Evolutionary conservation across 2,888 invertebrate genomes (phyloP), one percentile per base, ranked within the genome.

Genomic region (Troglohyphantes excavatus): DNA sequence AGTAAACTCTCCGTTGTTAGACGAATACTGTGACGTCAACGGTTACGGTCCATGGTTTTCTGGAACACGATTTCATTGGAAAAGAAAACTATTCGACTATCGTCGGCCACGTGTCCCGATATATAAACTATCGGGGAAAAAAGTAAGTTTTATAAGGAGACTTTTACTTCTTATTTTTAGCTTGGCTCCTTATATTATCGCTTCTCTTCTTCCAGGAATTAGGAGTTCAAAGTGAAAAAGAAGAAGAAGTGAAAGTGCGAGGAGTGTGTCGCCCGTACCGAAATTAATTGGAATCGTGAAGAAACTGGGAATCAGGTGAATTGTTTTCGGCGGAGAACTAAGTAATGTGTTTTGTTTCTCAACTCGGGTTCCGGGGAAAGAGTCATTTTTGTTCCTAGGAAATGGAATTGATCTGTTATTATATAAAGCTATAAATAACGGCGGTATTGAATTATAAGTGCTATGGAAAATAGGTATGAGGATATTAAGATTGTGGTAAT

Each of bases 271-370:
- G 39, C 67, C 7, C 39, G 39, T 39, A 27, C 43, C 43, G 68
- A 68, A 81, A 81, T 81, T 81, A 81, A 81, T 81, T 81, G 81
- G 81, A 68, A 53, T 81, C 81, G 81, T 81, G 81, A 33, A 53
- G 23, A 33, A 53, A 81, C 27, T 68, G 27, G 29, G 68, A 68
- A 81, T 27, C 68, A 78, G 63, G 63, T 65, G 78, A 78, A 78
- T 65, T 63, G 19, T 65, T 78, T 78, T 39, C 43, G 23, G 39
- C 23, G 19, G 11, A 29, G 65, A n/a, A n/a, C 53, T 53, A 17
- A 43, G 21, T 61, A 78, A 63, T 78, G 78, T 63, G 23, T 65
- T 78, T 78, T 65, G n/a, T 33, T 65, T 63, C 78, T 26, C 26
- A 39, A 33, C 39, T 39, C 26, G 43, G 21, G 46, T 46, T 46